Evolutionary conservation across 2,888 invertebrate genomes (phyloP), one percentile per base, ranked within the genome.

Genomic region (Melanargia galathea): DNA sequence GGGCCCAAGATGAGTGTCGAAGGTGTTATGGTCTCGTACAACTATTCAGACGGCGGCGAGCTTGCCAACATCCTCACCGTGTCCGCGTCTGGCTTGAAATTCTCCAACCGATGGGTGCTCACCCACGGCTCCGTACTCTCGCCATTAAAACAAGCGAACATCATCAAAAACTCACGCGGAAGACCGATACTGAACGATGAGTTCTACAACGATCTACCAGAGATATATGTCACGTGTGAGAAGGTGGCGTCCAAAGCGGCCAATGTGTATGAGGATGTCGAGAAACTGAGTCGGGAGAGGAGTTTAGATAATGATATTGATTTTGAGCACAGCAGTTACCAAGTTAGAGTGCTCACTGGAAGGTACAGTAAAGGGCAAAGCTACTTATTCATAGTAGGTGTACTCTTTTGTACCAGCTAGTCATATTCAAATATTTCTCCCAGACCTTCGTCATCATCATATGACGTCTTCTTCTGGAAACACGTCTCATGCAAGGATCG

Each of bases 41-140:
- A 88, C 73, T 87, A 87, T 62, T 86, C 84, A 0, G 83, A 85
- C 3, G 82, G 83, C 66, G 84, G 81, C 0, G 89, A 90, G 63
- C 81, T 81, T n/a, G 84, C 90, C 0, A 90, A 90, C 68, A 91
- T 91, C 70, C 77, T 90, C 16, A 91, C 87, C 0, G 90, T 90
- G 3, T 87, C 92, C 1, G 87, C 91, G 0, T 93, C 93, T 2
- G 93, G 92, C 18, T 89, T 92, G 69, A 84, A 84, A 65, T 92
- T 92, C 77, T 85, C 87, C 54, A 78, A 86, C n/a, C 80, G 92
- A 20, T 92, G 92, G 92, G 87, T 93, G 33, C 78, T 93, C 5
- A 91, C 92, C 0, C 92, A 93, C 69, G 93, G 92, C 2, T 90
- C 91, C 26, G 84, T 92, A 11, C 79, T 93, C 16, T 87, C 87